These are phyloP conservation scores for Apodemia zela DNA, from an alignment of 2,888 invertebrate genomes.

Conservation along the genomic window DNA sequence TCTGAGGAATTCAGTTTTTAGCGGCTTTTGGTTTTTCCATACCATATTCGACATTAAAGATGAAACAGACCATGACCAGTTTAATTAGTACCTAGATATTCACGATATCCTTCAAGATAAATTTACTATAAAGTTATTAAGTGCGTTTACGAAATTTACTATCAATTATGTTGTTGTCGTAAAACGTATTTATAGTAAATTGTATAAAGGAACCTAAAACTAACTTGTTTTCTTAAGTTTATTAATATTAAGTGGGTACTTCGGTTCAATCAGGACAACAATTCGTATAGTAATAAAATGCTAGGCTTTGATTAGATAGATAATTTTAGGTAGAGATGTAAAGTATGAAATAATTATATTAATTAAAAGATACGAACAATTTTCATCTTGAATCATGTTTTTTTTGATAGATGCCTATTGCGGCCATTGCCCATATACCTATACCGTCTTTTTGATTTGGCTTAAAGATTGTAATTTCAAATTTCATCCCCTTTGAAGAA, in stretches of 20 bases:
- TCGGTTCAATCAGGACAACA: neutral
- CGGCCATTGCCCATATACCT: too few species aligned
- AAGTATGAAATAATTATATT: too few species aligned
- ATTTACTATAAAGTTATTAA: constrained; percentile 62
- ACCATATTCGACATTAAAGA: constrained; percentile 52
- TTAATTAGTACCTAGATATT: constrained; percentile 64
- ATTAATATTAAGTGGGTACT: neutral
- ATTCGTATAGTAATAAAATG: neutral
- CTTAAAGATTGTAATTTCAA: too few species aligned
- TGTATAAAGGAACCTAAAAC: too few species aligned
- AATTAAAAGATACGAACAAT: too few species aligned
- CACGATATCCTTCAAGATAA: constrained; percentile 29
- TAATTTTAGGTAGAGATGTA: too few species aligned
- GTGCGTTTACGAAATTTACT: constrained; percentile 43
- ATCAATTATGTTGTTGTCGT: neutral
- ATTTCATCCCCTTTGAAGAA: too few species aligned
- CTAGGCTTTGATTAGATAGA: neutral
- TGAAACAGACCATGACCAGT: constrained; percentile 50
- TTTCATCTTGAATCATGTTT: too few species aligned
- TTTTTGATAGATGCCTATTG: too few species aligned
- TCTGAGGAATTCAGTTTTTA: constrained; percentile 60
- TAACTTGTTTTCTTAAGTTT: neutral
- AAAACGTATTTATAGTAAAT: neutral
- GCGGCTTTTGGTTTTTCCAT: constrained; percentile 46
- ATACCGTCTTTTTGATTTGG: too few species aligned